Evolutionary conservation across 2,888 invertebrate species (phyloP), one percentile per base, ranked within the genome.

Genomic region (Troilus luridus): DNA sequence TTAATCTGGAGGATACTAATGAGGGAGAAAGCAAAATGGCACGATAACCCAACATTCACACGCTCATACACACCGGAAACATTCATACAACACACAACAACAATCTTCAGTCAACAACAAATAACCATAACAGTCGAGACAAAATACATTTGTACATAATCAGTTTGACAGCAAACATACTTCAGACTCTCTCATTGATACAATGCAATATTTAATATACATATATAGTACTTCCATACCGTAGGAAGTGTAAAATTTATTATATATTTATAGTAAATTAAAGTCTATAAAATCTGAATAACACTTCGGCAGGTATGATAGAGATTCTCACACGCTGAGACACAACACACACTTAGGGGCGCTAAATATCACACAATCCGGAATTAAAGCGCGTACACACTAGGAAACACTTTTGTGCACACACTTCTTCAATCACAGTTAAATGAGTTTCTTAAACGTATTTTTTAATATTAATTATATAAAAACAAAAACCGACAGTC

Each of bases 231-330:
- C 93, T 92, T 92, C 93, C 93, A 93, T 93, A 93, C 93, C 93
- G 93, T 93, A 93, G 93, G 93, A 93, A 93, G 93, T 92, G 93
- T 92, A 85, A 90, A 72, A 64, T 91, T 92, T 91, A 90, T 88
- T 91, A 91, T 92, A 88, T 91, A 91, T 90, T 88, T 88, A 60
- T 88, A 90, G 59, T 90, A 90, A 90, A 90, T 90, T 90, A 88
- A 90, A 90, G n/a, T 81, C 85, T 90, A 88, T 88, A 90, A 90
- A 90, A 91, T 91, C 59, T 91, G 91, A 92, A 93, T 92, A 92
- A 93, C 93, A 93, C 93, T 93, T 93, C 93, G 93, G 93, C 93
- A 93, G 93, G 93, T 93, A 93, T 93, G 93, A 90, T 60, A 90
- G 89, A 92, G 92, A 92, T 92, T 92, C 92, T 92, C 93, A 92